These are phyloP conservation scores for Dryobotodes eremita DNA, from an alignment of 2,888 invertebrate genomes.

Conservation along the genomic window DNA sequence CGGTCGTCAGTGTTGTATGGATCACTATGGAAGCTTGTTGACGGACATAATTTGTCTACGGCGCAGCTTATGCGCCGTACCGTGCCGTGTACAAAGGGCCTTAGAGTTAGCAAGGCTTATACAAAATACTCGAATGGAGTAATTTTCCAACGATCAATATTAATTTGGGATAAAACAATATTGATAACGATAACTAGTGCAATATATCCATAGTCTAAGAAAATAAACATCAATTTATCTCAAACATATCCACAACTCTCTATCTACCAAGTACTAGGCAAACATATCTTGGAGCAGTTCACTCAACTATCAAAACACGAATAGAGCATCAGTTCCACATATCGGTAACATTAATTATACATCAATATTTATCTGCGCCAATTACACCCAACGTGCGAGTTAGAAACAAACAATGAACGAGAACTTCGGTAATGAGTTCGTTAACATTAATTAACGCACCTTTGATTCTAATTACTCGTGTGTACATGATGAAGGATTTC, in stretches of 20 bases:
- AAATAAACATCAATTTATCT: constrained; percentile 40
- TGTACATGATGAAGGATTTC: constrained; percentile 63
- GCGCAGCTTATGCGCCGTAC: too few relatives aligned
- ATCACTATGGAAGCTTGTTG: too few relatives aligned
- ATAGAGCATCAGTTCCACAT: constrained; percentile 59
- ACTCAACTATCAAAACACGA: constrained; percentile 61
- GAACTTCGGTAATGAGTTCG: constrained; percentile 74
- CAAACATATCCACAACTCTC: not conserved
- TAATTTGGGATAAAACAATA: not conserved
- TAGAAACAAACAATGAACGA: constrained; percentile 64
- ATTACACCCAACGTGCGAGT: constrained; percentile 62
- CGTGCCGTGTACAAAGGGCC: too few relatives aligned
- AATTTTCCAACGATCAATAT: not conserved
- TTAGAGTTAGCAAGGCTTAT: not conserved
- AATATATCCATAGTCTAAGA: constrained; percentile 1
- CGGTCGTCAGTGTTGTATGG: too few relatives aligned
- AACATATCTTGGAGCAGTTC: constrained; percentile 47
- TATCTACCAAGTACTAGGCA: constrained; percentile 55
- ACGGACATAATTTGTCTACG: too few relatives aligned
- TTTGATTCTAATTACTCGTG: constrained; percentile 71
- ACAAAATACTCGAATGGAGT: not conserved
- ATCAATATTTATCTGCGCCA: constrained; percentile 65
- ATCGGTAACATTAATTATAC: constrained; percentile 61
- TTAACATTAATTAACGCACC: constrained; percentile 78
- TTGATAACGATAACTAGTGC: not conserved